A percentile compares a stretch with the other conserved stretches of the same genome.
These are phyloP conservation scores for Alviniconcha marisindica DNA, from an alignment of 1,140 invertebrate species.

Conservation along the genomic window DNA sequence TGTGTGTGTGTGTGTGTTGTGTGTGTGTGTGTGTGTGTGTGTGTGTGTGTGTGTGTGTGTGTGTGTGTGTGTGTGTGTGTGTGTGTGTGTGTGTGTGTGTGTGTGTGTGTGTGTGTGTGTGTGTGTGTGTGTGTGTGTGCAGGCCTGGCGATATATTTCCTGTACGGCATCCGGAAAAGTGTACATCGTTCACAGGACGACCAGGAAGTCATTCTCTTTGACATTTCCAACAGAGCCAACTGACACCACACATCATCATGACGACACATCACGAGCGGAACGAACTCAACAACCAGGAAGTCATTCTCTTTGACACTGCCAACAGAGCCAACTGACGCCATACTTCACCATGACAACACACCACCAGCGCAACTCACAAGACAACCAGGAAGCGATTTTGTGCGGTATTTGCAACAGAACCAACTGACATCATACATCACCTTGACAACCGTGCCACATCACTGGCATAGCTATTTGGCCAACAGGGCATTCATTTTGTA, in stretches of 20 bases:
- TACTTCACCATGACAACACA: no score
- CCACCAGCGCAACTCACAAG: no score
- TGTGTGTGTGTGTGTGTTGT: neutral
- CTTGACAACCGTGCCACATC: no score
- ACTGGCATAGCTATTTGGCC: no score
- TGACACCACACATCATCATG: no score
- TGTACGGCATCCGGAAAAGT: conserved; percentile 91
- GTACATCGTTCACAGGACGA: conserved; percentile 79
- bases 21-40: neutral
- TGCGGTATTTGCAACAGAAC: no score
- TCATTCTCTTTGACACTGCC: neutral
- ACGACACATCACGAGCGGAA: neutral
- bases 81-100: conserved; percentile 23
- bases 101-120: conserved; percentile 7
- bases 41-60: conserved; percentile 18
- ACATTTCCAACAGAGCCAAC: conserved; percentile 50
- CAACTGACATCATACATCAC: no score
- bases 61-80: conserved; percentile 23
- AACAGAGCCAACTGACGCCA: neutral
- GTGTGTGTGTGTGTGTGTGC: conserved; percentile 40
- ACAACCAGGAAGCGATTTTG: no score
- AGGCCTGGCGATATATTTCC: conserved; percentile 90
- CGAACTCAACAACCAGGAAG: neutral
- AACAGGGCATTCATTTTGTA: no score
- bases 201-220: conserved; percentile 67